A percentile compares a stretch with the other conserved stretches of the same genome.
These are phyloP conservation scores for Olivierus martensii DNA, from an alignment of 1,140 invertebrate genomes.

Conservation along the genomic window DNA sequence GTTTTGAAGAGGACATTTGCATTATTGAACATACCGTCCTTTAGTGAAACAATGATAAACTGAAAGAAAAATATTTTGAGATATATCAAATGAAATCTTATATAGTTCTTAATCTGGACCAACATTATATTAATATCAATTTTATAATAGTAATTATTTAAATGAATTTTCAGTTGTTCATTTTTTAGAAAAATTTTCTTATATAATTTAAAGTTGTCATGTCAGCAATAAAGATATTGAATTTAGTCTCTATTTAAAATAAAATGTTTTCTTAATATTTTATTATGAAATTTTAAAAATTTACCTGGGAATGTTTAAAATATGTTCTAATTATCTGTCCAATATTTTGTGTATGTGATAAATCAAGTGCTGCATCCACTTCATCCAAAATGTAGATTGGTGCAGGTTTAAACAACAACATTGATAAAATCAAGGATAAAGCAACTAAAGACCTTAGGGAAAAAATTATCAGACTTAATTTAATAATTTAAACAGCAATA, in stretches of 20 bases:
- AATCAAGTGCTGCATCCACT: slow-evolving; percentile 94
- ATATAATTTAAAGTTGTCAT: too few species aligned
- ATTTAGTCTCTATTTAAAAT: too few species aligned
- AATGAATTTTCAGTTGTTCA: too few species aligned
- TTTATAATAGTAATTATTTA: too few species aligned
- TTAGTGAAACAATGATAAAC: slow-evolving; percentile 97
- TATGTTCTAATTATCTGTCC: slow-evolving; percentile 88
- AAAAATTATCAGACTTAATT: not conserved
- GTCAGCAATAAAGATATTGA: too few species aligned
- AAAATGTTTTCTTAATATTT: too few species aligned
- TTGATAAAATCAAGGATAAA: slow-evolving; percentile 86
- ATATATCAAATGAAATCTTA: too few species aligned
- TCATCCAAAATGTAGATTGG: slow-evolving; percentile 98
- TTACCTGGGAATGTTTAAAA: slow-evolving; percentile 83
- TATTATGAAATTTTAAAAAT: too few species aligned
- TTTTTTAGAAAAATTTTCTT: too few species aligned
- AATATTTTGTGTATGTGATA: slow-evolving; percentile 98
- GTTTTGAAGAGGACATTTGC: slow-evolving; percentile 96
- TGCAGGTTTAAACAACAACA: slow-evolving; percentile 94
- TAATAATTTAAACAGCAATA: not conserved
- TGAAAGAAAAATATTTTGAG: slow-evolving; percentile 36
- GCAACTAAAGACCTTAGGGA: slow-evolving; percentile 69
- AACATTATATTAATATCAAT: too few species aligned
- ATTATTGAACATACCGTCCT: slow-evolving; percentile 99
- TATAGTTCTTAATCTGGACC: too few species aligned